Conservation (phyloP, 2,113 vertebrate genomes). For the Willisornis vidua region DNA sequence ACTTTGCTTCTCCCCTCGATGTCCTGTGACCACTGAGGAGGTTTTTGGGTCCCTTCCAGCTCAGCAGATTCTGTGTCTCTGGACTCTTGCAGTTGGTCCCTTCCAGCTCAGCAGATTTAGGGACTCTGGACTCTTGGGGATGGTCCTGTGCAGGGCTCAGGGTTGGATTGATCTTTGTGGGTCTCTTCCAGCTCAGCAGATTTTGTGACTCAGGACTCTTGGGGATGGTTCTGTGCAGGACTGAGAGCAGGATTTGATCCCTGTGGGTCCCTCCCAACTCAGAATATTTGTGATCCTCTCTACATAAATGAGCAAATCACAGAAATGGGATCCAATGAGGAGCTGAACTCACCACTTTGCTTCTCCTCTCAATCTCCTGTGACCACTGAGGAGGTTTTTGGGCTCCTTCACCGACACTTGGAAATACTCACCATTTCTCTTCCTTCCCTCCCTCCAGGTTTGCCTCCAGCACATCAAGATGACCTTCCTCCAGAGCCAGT, state of each 20-base stretch:
- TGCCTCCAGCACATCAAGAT: not conserved
- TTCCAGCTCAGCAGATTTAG: too few relatives aligned
- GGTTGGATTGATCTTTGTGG: too few relatives aligned
- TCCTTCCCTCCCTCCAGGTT: not conserved
- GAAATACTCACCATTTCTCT: not conserved
- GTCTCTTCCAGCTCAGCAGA: not conserved
- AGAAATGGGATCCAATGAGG: not conserved
- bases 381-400: accelerated
- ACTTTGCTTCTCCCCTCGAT: too few relatives aligned
- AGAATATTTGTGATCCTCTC: not conserved
- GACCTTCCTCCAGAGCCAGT: constrained; percentile 17
- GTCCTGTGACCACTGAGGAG: too few relatives aligned
- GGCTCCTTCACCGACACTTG: not conserved
- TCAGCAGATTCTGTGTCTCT: too few relatives aligned
- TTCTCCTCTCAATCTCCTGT: accelerated
- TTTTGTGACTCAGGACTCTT: not conserved
- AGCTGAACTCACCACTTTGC: not conserved
- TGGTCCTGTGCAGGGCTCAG: too few relatives aligned
- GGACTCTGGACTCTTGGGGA: too few relatives aligned
- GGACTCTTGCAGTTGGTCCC: too few relatives aligned
- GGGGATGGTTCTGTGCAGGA: not conserved
- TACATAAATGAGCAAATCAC: accelerated
- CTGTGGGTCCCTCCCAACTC: not conserved
- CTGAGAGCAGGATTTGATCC: not conserved
- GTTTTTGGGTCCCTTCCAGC: too few relatives aligned